Evolutionary conservation across 2,797 vertebrate genomes (phyloP), one percentile per base, ranked within the genome.

Genomic region (Sparidentex hasta): DNA sequence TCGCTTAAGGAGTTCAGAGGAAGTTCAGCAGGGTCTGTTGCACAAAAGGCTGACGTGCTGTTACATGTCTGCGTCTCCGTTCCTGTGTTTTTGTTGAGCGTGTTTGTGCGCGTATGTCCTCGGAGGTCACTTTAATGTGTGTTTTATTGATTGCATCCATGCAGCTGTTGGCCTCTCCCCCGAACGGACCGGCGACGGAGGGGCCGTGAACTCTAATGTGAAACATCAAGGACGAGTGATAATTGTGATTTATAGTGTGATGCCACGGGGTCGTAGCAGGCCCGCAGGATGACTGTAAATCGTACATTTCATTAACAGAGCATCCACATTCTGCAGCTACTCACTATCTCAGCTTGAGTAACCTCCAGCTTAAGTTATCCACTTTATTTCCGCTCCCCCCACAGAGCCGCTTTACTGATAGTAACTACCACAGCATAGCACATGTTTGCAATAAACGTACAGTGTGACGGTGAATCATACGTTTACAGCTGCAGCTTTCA

Each of bases 391-490:
- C 67, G 57, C 70, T 59, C 65, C 65, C 65, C 50, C 61, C 21
- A 70, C 58, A 38, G 48, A 83, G 69, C 65, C 17, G 71, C 82
- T 54, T 7, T 52, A 61, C 44, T 81, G 57, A 69, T 85, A 74
- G 71, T 74, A 76, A 56, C 59, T 68, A 68, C 71, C 80, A 27
- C 74, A 86, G 87, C 57, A 57, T 74, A 59, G 65, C 87, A 88
- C 56, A n/a, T 82, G 88, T 88, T 88, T 79, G 70, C 48, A 90
- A 86, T 92, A 83, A 89, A 16, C 1, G 12, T 9, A 63, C 71
- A 63, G 74, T 43, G 43, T 25, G 54, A 38, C 73, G 27, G 67
- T 87, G 54, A 90, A 78, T 90, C 80, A 84, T 47, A 29, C 58
- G 52, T 77, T 79, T 77, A 63, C 66, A 72, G 51, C 70, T 69